Conservation (phyloP, 2,888 invertebrate species). For the Melitaea athalia region DNA sequence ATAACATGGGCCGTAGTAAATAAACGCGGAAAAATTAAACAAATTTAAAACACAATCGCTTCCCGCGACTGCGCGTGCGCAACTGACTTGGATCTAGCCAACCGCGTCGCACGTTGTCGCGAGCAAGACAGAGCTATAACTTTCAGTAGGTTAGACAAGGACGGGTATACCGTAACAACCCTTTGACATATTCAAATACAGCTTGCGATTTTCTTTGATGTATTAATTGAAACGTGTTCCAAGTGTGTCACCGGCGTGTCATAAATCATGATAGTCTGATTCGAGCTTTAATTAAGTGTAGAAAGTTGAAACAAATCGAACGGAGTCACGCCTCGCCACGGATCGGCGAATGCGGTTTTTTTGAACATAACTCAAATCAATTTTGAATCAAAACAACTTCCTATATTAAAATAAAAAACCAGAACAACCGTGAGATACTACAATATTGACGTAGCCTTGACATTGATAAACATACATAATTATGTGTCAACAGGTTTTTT, state of each 20-base stretch:
- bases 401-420: not conserved
- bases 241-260: constrained; percentile 49
- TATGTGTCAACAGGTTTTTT: no score
- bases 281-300: constrained; percentile 36
- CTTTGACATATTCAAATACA: constrained; percentile 50
- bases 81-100: constrained; percentile 66
- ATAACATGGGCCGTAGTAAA: constrained; percentile 23
- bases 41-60: constrained; percentile 59
- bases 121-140: constrained; percentile 51
- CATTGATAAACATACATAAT: not conserved
- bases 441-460: not conserved
- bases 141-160: constrained; percentile 45
- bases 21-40: constrained; percentile 43
- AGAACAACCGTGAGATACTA: not conserved
- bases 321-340: constrained; percentile 9
- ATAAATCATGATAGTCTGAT: constrained; percentile 33
- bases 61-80: constrained; percentile 68
- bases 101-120: constrained; percentile 53
- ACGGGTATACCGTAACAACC: constrained; percentile 52
- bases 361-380: constrained; percentile 2
- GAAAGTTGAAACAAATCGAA: constrained; percentile 41
- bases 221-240: constrained; percentile 52
- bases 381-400: not conserved
- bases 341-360: not conserved
- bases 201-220: constrained; percentile 40